These are phyloP conservation scores for Nibea coibor DNA, from an alignment of 2,113 vertebrate species.

Conservation along the genomic window DNA sequence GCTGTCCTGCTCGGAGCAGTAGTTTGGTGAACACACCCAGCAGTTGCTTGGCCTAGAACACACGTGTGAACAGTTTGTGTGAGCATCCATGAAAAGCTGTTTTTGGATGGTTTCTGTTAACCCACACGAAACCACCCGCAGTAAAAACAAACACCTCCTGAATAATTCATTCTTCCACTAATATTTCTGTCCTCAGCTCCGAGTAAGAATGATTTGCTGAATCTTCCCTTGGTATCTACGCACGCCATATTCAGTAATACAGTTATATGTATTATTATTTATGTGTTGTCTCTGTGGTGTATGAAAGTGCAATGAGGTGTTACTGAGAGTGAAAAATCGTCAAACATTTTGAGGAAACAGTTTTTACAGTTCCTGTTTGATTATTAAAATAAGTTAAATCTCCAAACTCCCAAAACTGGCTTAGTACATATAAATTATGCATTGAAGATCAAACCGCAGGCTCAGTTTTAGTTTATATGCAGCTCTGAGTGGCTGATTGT, in stretches of 20 bases:
- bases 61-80: slow-evolving; percentile 1
- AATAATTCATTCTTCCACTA: neutral
- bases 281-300: too few relatives aligned
- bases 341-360: too few relatives aligned
- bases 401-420: too few relatives aligned
- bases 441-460: neutral
- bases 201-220: neutral
- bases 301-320: too few relatives aligned
- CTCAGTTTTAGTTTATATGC: neutral
- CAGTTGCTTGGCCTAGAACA: neutral
- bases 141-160: neutral
- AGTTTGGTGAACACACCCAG: slow-evolving; percentile 24
- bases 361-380: too few relatives aligned
- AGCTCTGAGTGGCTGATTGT: neutral
- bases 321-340: too few relatives aligned
- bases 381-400: too few relatives aligned
- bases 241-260: too few relatives aligned
- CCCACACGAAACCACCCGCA: neutral
- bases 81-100: neutral
- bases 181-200: neutral
- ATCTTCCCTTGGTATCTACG: too few relatives aligned
- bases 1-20: neutral
- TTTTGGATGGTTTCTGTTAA: neutral
- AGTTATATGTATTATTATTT: too few relatives aligned
- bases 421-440: neutral